Evolutionary conservation across 2,888 invertebrate species (phyloP).

Genomic region (Melieria omissa): DNA sequence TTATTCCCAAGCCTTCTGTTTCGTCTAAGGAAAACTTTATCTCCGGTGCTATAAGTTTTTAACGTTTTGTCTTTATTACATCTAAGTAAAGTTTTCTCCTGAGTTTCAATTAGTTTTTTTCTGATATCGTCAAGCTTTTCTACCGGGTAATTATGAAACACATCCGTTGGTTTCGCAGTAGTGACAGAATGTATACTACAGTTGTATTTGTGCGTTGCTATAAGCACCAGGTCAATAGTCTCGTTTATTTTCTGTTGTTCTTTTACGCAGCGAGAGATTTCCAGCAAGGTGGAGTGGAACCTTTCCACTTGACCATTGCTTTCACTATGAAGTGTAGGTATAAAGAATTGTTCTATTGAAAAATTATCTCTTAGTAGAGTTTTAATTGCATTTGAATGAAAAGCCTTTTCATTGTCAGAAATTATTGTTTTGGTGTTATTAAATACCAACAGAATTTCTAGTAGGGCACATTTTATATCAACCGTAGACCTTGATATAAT

Average conservation of each 20-base stretch:
- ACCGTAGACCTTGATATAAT: neutral
- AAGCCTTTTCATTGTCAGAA: conserved; percentile 6
- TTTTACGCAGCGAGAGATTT: conserved; percentile 17
- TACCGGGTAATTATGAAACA: no score
- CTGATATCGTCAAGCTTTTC: no score
- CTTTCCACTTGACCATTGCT: neutral
- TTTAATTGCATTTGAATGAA: conserved; percentile 5
- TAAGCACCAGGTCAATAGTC: neutral
- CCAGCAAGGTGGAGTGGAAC: conserved; percentile 10
- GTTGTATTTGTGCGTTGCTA: neutral
- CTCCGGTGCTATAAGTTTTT: no score
- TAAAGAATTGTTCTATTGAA: no score
- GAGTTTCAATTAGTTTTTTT: neutral
- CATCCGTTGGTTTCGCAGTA: no score
- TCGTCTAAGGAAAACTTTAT: no score
- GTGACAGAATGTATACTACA: no score
- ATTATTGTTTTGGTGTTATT: conserved; percentile 5
- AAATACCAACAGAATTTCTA: neutral
- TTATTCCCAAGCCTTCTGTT: no score
- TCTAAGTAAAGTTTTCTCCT: neutral
- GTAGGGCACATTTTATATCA: conserved; percentile 3
- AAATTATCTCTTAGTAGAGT: neutral
- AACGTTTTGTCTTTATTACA: no score
- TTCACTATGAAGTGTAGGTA: no score
- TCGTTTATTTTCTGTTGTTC: neutral